Base-by-base conservation (phyloP, 2,113 vertebrate species). In the Pavo muticus region DNA sequence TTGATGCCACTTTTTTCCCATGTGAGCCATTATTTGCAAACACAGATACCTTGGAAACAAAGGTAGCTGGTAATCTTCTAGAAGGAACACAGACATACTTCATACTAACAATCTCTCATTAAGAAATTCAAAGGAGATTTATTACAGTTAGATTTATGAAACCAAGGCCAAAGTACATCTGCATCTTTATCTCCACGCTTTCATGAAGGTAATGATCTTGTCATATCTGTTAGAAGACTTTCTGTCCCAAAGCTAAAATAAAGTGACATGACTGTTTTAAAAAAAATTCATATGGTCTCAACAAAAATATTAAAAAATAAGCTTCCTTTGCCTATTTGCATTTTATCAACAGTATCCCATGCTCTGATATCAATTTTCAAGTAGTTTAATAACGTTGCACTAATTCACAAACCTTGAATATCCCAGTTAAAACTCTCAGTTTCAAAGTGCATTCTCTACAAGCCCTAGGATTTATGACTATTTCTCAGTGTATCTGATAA, bases 11-110 rank as follows among this genome's bases (percentile, higher is more conserved):
- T 23, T 10, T 86, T 30, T 57, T 85, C 65, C 83, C 80, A 70
- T 19, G 40, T 2, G 32, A 91, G 61, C 15, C 35, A 86, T 60
- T 86, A 84, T 76, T 87, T 95, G 69, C 44, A 92, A 82, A 93
- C 81, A 88, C 11, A 7, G 61, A 59, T 70, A 78, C 17, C 11
- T 50, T 59, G 56, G 45, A 21, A 50, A 42, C 15, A 94, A 92
- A 59, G 6, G 15, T 47, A 84, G 72, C n/a, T 44, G 61, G 10
- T 23, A 84, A 60, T 76, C 45, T 20, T 83, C 60, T 56, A 37
- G n/a, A 47, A 91, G 70, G 72, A 80, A 90, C 40, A 93, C 30
- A 89, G n/a, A 39, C 30, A 37, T 40, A 35, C 15, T 90, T 68
- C 47, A 47, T 56, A 37, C 17, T 48, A 87, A 70, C 37, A 93